Base-by-base conservation (phyloP, 2,888 invertebrate genomes). In the Papilio elwesi region DNA sequence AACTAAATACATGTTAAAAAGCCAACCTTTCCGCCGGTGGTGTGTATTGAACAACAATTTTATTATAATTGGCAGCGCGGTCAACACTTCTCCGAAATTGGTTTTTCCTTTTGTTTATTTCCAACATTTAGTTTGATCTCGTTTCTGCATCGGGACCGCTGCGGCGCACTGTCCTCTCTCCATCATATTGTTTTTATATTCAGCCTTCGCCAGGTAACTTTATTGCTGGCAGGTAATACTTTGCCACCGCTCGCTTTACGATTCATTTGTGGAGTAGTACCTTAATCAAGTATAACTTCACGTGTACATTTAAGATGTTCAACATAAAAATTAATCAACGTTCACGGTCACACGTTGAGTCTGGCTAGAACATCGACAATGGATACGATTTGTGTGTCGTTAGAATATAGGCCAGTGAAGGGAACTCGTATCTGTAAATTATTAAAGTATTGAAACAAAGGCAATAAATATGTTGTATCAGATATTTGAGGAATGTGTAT, bases 31-130 rank as follows among this genome's bases (percentile, higher is more conserved):
- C 84, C 85, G 88, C 83, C 82, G 87, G 87, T 85, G 79, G 10
- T 59, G 49, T 49, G 87, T 90, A 90, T 91, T 89, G 90, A 90
- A 87, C 87, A 85, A 85, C 87, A 84, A 87, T 91, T 91, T 92
- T 90, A 90, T 90, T 89, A 92, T 92, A 93, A 93, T 92, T 91
- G 92, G 90, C 88, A 81, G 81, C 82, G 87, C 90, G 90, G 90
- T 89, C 90, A 89, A 87, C 87, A 89, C 82, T 92, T 91, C 92
- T 90, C 86, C 89, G 91, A 92, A 92, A 90, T 88, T 85, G 84
- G 78, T 83, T 84, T 87, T 89, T 88, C 90, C 86, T 85, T 81
- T 89, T 15, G 57, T 68, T 90, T 90, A 87, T 90, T 89, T 86
- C 86, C 84, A 87, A 85, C 88, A 83, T 89, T 88, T 84, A 87